phyloP scores from a whole-genome alignment of 2,888 invertebrate species.

The Adineta ricciae region DNA sequence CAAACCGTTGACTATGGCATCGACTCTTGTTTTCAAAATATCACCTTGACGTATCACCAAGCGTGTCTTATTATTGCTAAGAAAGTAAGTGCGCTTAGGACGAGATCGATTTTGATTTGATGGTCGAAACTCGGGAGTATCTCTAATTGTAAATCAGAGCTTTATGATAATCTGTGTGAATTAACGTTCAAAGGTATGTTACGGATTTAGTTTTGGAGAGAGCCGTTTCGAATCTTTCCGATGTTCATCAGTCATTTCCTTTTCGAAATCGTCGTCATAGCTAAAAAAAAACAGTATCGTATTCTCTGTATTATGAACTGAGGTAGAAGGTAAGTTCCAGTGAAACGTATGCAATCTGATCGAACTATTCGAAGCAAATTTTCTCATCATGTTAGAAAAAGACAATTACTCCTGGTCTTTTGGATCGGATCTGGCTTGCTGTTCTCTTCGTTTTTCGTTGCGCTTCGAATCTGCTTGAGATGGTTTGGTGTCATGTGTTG shows the following conservation, averaged over 20 bases:
- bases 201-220: background rate
- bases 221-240: too few species aligned
- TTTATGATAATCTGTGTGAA: too few species aligned
- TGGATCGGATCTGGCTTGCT: too few species aligned
- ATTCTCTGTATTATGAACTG: too few species aligned
- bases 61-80: background rate
- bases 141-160: background rate
- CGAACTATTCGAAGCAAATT: too few species aligned
- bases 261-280: background rate
- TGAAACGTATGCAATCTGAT: too few species aligned
- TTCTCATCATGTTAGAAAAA: too few species aligned
- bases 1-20: constrained; percentile 13
- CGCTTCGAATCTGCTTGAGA: too few species aligned
- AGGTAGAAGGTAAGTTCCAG: too few species aligned
- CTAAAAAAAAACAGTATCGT: background rate
- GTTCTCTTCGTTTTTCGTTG: too few species aligned
- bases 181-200: too few species aligned
- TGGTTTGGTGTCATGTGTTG: background rate
- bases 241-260: background rate
- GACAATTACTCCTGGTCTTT: too few species aligned
- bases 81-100: background rate
- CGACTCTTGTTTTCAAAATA: background rate
- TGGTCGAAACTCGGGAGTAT: background rate
- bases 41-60: background rate
- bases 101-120: background rate